Conservation (phyloP, 2,888 invertebrate genomes). For the Thecophora atra region DNA sequence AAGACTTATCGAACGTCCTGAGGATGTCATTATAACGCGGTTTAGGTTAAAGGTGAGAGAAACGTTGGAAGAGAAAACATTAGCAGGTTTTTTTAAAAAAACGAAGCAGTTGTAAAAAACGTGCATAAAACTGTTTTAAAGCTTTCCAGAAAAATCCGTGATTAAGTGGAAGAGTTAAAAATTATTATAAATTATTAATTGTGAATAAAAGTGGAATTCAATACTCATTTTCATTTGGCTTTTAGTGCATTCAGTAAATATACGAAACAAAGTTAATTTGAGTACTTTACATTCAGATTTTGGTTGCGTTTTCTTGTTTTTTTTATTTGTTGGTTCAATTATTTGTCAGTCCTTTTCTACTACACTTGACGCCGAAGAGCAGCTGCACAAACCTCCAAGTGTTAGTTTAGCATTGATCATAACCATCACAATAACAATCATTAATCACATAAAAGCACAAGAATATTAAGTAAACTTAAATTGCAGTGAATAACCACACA, state of each 20-base stretch:
- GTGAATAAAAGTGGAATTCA: not conserved
- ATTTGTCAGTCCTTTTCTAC: not conserved
- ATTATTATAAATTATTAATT: not conserved
- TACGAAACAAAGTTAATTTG: not conserved
- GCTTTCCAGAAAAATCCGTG: no score
- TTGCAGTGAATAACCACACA: conserved; percentile 20
- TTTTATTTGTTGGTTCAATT: not conserved
- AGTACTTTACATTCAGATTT: conserved; percentile 1
- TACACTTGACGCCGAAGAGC: conserved; percentile 7
- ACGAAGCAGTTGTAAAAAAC: not conserved
- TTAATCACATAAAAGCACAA: conserved; percentile 13
- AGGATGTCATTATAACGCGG: not conserved
- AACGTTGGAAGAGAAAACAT: not conserved
- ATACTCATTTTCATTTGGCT: not conserved
- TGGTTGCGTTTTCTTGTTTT: not conserved
- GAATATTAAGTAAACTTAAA: conserved; percentile 13
- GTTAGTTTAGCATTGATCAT: conserved; percentile 6
- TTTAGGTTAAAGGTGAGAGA: not conserved
- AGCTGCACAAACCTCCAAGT: conserved; percentile 26
- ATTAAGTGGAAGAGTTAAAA: not conserved
- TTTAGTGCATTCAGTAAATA: not conserved
- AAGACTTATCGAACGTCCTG: conserved; percentile 66
- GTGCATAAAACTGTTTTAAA: not conserved
- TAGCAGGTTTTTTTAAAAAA: not conserved
- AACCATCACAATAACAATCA: conserved; percentile 28